Base-by-base conservation (phyloP, 2,888 invertebrate genomes). In the Leptopilina myrica region DNA sequence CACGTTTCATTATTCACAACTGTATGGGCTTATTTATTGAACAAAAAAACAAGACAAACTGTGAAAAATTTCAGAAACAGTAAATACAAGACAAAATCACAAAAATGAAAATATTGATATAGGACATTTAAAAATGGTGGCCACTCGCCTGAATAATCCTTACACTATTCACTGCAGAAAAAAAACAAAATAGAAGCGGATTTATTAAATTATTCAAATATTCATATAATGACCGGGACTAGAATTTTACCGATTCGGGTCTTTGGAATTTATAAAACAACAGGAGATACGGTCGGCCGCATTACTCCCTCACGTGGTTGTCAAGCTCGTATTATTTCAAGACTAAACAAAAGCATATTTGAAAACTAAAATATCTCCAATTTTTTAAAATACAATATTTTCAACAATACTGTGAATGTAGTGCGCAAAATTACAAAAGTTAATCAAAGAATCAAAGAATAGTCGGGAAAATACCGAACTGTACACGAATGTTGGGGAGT, bases 261-360 rank as follows among this genome's bases (percentile, higher is more conserved):
- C 40, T 66, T 66, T 46, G 8, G 62, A 67, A 12, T 49, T 15
- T 5, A 67, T 62, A 62, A 15, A 62, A 62, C 62, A 49, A 67
- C 9, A 11, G 67, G 67, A 49, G 49, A 67, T 15, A 46, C 20
- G 46, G 67, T 20, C 20, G 67, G n/a, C 65, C 43, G n/a, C 43
- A 66, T 43, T 66, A 66, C 66, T 40, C 15, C 46, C 53, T 69
- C 53, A 69, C 69, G 69, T 69, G 69, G 49, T 49, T 53, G 53
- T 69, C 69, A 69, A 69, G 26, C 69, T 69, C 7, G 7, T 43
- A 7, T 46, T 69, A 49, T 66, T 62, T 20, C 20, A 62, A n/a
- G 8, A 66, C 43, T 43, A 33, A 62, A 62, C 62, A 15, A 62
- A 15, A 62, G 20, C 20, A 11, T 11, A 49, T 9, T 49, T 49